Evolutionary conservation across 1,140 invertebrate species (phyloP), one percentile per base, ranked within the genome.

Genomic region (Saccostrea echinata): DNA sequence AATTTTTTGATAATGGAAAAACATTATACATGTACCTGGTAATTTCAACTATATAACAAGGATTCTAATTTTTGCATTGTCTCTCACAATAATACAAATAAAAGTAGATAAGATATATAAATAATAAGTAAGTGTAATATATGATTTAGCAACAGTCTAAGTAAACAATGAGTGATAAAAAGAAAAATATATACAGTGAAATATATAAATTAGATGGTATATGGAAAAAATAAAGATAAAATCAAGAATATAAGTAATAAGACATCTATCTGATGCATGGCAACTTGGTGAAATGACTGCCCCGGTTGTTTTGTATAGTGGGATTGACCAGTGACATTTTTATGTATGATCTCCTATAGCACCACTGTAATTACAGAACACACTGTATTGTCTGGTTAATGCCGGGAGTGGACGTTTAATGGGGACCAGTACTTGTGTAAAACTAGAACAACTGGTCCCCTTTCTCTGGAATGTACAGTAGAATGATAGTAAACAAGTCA

Each of bases 351-450:
- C 27, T 76, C 68, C 68, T 30, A 33, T 76, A 30, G 12, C 68
- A 61, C 2, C 1, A 27, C 27, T 76, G 27, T 76, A 76, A 76
- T 76, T 76, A 71, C 68, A 30, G 68, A 30, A 30, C 68, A 76
- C 21, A 21, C 16, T 12, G 68, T 33, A 24, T 61, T 76, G 68
- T 76, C 68, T 30, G 27, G 2, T 24, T 16, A 33, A 76, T 16
- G 68, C 11, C 27, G 6, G 30, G 68, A 33, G 68, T 30, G 4
- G 9, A 30, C 43, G 11, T 76, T 76, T 76, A 76, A 76, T 76
- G 68, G 27, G 68, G 68, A 76, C 68, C 27, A 76, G 68, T 76
- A 76, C 68, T 30, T 76, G 68, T 76, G 68, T 71, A 71, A 13
- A 27, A 24, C 27, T 24, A 4, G 64, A 24, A 33, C n/a, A 16